Evolutionary conservation across 2,888 invertebrate species (phyloP).

Genomic region (Lepidocyrtinus sp.): DNA sequence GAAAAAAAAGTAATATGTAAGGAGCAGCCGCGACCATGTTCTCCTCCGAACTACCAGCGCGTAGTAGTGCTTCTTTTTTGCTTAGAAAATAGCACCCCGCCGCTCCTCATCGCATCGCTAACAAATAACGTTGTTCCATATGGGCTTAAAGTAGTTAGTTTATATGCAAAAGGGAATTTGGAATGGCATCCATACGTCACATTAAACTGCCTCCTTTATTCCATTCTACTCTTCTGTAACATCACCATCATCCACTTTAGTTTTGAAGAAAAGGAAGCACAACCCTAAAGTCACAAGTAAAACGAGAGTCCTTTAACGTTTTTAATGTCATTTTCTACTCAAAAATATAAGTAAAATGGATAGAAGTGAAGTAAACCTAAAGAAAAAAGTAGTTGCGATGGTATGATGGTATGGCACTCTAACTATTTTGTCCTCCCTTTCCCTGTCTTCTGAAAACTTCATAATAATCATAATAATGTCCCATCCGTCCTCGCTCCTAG

Average conservation of each 20-base stretch:
- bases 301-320: constrained; percentile 1
- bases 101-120: constrained; percentile 53
- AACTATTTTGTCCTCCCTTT: neutral
- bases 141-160: constrained; percentile 70
- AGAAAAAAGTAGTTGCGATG: neutral
- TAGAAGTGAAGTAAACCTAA: neutral
- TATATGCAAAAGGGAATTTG: constrained; percentile 70
- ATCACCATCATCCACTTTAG: neutral
- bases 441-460: constrained; percentile 11
- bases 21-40: constrained; percentile 43
- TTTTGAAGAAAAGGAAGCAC: neutral
- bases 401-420: neutral
- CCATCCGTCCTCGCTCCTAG: neutral
- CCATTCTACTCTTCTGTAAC: constrained; percentile 28
- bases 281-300: too few species aligned
- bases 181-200: constrained; percentile 70
- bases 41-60: neutral
- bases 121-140: constrained; percentile 64
- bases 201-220: constrained; percentile 63
- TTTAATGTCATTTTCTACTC: constrained; percentile 13
- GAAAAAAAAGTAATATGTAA: constrained; percentile 25
- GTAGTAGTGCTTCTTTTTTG: too few species aligned
- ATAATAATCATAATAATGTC: constrained; percentile 13
- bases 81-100: constrained; percentile 29
- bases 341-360: constrained; percentile 13